phyloP scores from a whole-genome alignment of 2,888 invertebrate genomes.

The Temnothorax ravouxi region DNA sequence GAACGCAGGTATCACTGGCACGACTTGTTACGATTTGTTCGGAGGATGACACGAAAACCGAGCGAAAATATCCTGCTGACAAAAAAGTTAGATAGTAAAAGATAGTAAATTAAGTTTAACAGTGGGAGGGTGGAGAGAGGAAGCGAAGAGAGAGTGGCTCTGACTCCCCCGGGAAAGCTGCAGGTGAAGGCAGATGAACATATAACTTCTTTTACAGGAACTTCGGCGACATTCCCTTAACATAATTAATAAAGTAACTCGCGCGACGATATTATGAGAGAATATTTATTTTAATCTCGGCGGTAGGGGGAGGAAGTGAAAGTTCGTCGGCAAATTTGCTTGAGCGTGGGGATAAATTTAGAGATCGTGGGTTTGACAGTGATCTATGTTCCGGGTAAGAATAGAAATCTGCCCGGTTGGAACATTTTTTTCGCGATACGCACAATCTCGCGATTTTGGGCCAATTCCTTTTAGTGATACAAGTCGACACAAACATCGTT shows the following conservation, averaged over 20 bases:
- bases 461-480: too few species aligned
- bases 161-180: slow-evolving; percentile 24
- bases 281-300: slow-evolving; percentile 49
- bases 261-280: slow-evolving; percentile 47
- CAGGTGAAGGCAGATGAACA: slow-evolving; percentile 31
- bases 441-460: not conserved
- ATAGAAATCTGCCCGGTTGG: not conserved
- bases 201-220: slow-evolving; percentile 49
- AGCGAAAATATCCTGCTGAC: slow-evolving; percentile 36
- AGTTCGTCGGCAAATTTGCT: slow-evolving; percentile 26
- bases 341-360: slow-evolving; percentile 24
- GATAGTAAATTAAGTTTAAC: slow-evolving; percentile 50
- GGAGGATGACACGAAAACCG: slow-evolving; percentile 36
- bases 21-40: slow-evolving; percentile 46
- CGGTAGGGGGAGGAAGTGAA: not conserved
- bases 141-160: not conserved
- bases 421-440: not conserved
- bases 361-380: slow-evolving; percentile 28
- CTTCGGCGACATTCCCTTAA: slow-evolving; percentile 39
- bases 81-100: slow-evolving; percentile 46
- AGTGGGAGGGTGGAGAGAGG: not conserved
- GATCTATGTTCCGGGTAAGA: not conserved
- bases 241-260: slow-evolving; percentile 49
- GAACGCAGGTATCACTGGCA: slow-evolving; percentile 40
- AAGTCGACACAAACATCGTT: too few species aligned